Evolutionary conservation across 2,113 vertebrate genomes (phyloP), one percentile per base, ranked within the genome.

Genomic region (Albula glossodonta): DNA sequence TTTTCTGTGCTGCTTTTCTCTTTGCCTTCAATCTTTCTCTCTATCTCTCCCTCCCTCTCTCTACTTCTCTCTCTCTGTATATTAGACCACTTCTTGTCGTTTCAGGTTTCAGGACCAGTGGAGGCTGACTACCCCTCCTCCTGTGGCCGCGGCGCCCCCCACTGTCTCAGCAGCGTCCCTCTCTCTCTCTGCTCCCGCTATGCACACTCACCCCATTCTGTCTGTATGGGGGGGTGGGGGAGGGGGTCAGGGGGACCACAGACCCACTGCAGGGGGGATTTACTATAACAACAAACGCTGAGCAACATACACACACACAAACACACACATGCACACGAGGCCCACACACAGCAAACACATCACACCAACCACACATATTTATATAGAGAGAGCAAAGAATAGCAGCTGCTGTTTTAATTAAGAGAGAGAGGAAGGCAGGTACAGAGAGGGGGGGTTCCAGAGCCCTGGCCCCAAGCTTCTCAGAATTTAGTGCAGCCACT

Each of bases 31-130:
- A 66, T 87, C 87, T 49, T 31, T 87, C 11, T 12, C 89, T 83
- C 81, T 87, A 85, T 88, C 87, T 83, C 86, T 81, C 25, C 52
- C 74, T 87, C 66, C 82, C 87, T 85, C 86, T 85, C 79, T 82
- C 84, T 89, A 87, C 79, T 51, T 90, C 89, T 90, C 92, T 91
- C 88, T 94, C 92, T 95, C 83, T 96, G 93, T 95, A 93, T 96
- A 95, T 96, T 96, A 96, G 94, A 96, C 94, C 94, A 95, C 94
- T 96, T 96, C 95, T 96, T 96, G 95, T 96, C 95, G 95, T 96
- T 96, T 93, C 95, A 96, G 95, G 95, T 96, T 96, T 95, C 95
- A 96, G 93, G 95, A 96, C 95, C 95, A 96, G 95, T 96, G 95
- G 95, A 94, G 95, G 93, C 95, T 96, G 95, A 95, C 95, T 87